These are phyloP conservation scores for Cyanoderma ruficeps DNA, from an alignment of 2,113 vertebrate species.

Conservation along the genomic window DNA sequence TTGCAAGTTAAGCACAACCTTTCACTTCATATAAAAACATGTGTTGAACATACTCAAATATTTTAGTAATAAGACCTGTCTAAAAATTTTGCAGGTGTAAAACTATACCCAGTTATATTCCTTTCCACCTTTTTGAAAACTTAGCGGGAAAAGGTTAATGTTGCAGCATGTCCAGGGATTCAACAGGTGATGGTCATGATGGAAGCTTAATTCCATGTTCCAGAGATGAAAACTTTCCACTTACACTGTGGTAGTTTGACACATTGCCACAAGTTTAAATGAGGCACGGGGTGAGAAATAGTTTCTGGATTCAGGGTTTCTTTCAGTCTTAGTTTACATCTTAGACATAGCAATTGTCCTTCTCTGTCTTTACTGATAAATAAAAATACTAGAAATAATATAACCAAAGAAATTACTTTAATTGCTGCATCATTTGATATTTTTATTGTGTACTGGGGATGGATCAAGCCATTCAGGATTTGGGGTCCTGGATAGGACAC, in stretches of 20 bases:
- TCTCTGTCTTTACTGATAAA: background rate
- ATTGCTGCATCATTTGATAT: background rate
- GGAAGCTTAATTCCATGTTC: background rate
- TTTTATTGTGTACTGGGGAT: background rate
- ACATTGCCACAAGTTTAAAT: background rate
- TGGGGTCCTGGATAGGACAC: rapidly evolving
- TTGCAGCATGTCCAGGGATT: background rate
- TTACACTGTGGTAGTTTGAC: background rate
- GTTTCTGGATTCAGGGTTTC: background rate
- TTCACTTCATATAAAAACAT: background rate
- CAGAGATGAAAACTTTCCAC: background rate
- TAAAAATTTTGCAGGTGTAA: background rate
- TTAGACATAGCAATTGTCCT: background rate
- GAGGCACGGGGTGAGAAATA: background rate
- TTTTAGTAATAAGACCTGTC: background rate
- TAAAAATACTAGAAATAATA: background rate
- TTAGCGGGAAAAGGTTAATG: background rate
- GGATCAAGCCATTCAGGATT: background rate
- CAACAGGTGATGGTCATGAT: background rate
- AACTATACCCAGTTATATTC: background rate
- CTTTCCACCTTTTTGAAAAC: background rate
- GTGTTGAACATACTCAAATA: background rate
- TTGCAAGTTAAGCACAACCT: background rate
- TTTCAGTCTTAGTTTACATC: background rate
- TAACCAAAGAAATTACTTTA: background rate